phyloP scores from a whole-genome alignment of 2,113 vertebrate genomes.

The Addax nasomaculatus region DNA sequence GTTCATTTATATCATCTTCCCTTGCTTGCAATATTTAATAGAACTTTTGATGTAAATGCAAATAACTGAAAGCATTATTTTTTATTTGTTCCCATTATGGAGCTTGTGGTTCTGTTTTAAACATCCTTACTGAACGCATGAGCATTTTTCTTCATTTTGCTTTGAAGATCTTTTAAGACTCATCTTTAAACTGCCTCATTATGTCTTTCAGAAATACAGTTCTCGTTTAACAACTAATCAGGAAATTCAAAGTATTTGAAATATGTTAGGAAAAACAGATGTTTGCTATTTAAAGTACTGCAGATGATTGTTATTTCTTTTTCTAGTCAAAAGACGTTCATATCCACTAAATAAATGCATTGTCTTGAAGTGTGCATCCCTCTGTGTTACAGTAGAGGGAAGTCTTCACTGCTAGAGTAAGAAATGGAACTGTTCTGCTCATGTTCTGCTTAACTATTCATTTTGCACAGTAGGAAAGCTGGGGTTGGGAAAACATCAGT shows the following conservation, averaged over 20 bases:
- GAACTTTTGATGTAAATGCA: not conserved
- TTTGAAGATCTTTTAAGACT: conserved; percentile 58
- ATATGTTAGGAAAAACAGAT: conserved; percentile 63
- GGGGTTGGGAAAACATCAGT: conserved; percentile 15
- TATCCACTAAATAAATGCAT: conserved; percentile 56
- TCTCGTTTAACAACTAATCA: conserved; percentile 64
- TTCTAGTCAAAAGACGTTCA: conserved; percentile 56
- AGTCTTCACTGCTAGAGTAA: conserved; percentile 14
- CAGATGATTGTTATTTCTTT: conserved; percentile 63
- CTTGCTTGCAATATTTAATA: not conserved
- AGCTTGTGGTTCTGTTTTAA: not conserved
- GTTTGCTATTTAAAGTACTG: conserved; percentile 72
- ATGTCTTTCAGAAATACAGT: conserved; percentile 61
- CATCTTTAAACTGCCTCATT: conserved; percentile 64
- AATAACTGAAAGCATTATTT: conserved; percentile 18
- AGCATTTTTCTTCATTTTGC: conserved; percentile 49
- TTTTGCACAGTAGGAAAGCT: conserved; percentile 25
- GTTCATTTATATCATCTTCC: not conserved
- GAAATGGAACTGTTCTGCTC: conserved; percentile 23
- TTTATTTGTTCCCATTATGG: not conserved
- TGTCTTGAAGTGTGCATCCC: conserved; percentile 48
- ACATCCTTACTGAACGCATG: not conserved
- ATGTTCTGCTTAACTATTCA: conserved; percentile 42
- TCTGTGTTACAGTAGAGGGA: conserved; percentile 5
- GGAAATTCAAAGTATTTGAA: conserved; percentile 63